A percentile compares a stretch with the other conserved stretches of the same genome.
phyloP scores from a whole-genome alignment of 2,113 vertebrate species.

The Strix aluco region DNA sequence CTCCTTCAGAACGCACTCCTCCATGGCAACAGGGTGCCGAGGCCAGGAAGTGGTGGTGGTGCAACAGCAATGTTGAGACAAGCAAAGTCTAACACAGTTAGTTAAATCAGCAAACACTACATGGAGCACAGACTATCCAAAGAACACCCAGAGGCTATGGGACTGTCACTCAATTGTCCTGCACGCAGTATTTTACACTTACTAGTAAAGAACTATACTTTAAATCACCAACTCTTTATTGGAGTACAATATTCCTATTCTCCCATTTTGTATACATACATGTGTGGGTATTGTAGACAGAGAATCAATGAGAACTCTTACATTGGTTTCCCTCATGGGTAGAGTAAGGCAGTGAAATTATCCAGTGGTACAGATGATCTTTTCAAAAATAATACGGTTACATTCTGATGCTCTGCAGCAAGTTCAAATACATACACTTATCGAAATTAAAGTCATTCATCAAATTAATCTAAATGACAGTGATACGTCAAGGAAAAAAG shows the following conservation, averaged over 20 bases:
- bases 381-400: background rate
- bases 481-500: constrained; percentile 66
- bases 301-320: background rate
- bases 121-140: too few relatives aligned
- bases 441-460: constrained; percentile 86
- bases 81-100: too few relatives aligned
- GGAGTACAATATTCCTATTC: background rate
- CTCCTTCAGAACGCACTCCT: too few relatives aligned
- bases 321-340: background rate
- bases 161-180: background rate
- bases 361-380: background rate
- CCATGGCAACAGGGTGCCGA: too few relatives aligned
- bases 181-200: background rate
- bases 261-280: background rate
- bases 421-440: constrained; percentile 75
- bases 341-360: background rate
- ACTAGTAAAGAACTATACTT: background rate
- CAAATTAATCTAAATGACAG: constrained; percentile 67
- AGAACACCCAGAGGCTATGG: too few relatives aligned
- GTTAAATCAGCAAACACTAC: too few relatives aligned
- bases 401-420: constrained; percentile 17
- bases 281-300: background rate
- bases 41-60: too few relatives aligned
- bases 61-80: too few relatives aligned
- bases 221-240: background rate